Evolutionary conservation across 2,888 invertebrate species (phyloP).

Genomic region (Aquatica leii): DNA sequence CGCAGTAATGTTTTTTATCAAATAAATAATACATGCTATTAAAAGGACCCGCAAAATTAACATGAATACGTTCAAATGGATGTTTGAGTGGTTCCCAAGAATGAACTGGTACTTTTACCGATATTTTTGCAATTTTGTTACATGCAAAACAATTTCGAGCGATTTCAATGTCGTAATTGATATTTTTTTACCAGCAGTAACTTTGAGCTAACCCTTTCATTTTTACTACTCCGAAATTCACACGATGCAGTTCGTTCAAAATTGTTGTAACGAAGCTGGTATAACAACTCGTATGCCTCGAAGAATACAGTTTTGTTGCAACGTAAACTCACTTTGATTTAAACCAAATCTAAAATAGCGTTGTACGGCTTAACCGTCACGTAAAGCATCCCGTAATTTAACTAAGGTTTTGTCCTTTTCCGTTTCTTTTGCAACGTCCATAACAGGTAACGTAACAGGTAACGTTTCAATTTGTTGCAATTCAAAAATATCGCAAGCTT

Average conservation of each 20-base stretch:
- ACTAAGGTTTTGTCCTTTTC: background rate
- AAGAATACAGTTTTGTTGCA: background rate
- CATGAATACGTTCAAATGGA: too few species aligned
- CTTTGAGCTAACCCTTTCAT: constrained; percentile 10
- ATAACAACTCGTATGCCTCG: background rate
- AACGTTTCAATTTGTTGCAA: background rate
- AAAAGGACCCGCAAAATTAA: constrained; percentile 12
- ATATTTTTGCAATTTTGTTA: too few species aligned
- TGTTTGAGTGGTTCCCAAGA: too few species aligned
- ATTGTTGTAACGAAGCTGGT: background rate
- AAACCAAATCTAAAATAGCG: too few species aligned
- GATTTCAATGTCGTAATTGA: constrained; percentile 9
- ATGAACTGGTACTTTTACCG: too few species aligned
- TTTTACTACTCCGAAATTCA: constrained; percentile 4
- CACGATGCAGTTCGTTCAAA: background rate
- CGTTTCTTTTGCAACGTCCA: too few species aligned
- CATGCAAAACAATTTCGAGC: background rate
- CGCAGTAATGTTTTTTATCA: background rate
- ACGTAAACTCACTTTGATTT: too few species aligned
- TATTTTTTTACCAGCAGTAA: constrained; percentile 2
- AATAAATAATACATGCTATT: background rate
- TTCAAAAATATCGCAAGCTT: background rate
- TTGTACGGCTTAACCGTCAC: too few species aligned
- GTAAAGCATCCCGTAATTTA: too few species aligned
- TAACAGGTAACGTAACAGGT: background rate